These are phyloP conservation scores for Nephotettix cincticeps DNA, from an alignment of 1,140 invertebrate genomes.

Conservation along the genomic window DNA sequence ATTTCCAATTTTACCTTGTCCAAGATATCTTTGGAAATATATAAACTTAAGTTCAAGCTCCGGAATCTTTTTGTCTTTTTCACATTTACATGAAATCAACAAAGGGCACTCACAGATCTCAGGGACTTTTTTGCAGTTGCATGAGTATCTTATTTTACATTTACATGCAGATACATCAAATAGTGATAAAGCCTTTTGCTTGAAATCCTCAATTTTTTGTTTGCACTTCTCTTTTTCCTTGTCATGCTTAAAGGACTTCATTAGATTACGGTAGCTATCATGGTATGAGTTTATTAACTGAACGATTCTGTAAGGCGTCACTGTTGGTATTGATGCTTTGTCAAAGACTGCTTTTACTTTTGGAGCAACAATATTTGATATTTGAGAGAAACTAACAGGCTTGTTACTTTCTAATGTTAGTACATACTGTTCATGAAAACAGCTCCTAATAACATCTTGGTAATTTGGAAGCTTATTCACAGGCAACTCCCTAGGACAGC, in stretches of 20 bases:
- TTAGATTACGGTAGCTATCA: conserved; percentile 1
- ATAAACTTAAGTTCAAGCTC: conserved; percentile 6
- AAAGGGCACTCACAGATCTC: background rate
- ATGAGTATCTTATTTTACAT: background rate
- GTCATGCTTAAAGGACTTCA: conserved; percentile 7
- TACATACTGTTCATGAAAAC: conserved; percentile 3
- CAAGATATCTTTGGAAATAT: conserved; percentile 12
- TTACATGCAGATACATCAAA: conserved; percentile 11
- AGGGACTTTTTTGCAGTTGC: background rate
- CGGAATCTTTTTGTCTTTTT: conserved; percentile 14
- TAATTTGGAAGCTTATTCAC: background rate
- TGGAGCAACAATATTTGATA: conserved; percentile 5
- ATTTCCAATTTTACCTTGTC: background rate
- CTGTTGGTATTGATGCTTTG: conserved; percentile 18
- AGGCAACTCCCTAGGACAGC: conserved; percentile 2
- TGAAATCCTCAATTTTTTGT: conserved; percentile 11
- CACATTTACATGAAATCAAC: background rate
- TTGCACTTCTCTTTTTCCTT: conserved; percentile 10
- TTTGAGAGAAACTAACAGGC: conserved; percentile 8
- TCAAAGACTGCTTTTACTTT: conserved; percentile 4
- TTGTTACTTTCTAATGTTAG: background rate
- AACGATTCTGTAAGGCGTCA: conserved; percentile 18
- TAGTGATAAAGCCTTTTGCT: background rate
- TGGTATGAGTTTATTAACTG: background rate
- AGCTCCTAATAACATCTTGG: conserved; percentile 3